Evolutionary conservation across 2,113 vertebrate species (phyloP).

Genomic region (Sapayoa aenigma): DNA sequence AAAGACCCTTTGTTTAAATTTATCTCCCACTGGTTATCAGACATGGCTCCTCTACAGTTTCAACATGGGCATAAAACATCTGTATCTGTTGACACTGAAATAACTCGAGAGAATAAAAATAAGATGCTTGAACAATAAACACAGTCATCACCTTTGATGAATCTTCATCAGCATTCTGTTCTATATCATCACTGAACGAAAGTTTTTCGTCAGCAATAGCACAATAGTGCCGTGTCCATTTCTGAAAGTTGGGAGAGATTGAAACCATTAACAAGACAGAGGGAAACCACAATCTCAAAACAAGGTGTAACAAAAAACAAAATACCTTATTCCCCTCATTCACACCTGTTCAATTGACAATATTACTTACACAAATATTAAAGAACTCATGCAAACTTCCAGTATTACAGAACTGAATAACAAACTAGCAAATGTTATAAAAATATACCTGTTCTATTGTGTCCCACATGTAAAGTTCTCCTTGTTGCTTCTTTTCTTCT

Average conservation of each 20-base stretch:
- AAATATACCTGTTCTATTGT: conserved; percentile 89
- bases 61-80: neutral
- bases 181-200: conserved; percentile 91
- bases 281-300: neutral
- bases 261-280: neutral
- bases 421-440: neutral
- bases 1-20: neutral
- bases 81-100: neutral
- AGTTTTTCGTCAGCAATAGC: conserved; percentile 89
- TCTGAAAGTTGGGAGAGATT: conserved; percentile 68
- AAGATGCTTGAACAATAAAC: neutral
- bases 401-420: neutral
- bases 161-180: conserved; percentile 79
- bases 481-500: conserved; percentile 85
- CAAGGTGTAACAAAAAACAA: neutral
- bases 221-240: conserved; percentile 93
- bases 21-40: neutral
- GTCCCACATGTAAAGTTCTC: conserved; percentile 95
- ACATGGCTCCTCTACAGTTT: neutral
- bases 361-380: neutral
- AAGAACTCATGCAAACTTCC: neutral
- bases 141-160: conserved; percentile 54
- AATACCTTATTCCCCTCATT: neutral
- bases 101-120: neutral
- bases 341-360: neutral